phyloP scores from a whole-genome alignment of 2,888 invertebrate species.

The Oxytorus armatus region DNA sequence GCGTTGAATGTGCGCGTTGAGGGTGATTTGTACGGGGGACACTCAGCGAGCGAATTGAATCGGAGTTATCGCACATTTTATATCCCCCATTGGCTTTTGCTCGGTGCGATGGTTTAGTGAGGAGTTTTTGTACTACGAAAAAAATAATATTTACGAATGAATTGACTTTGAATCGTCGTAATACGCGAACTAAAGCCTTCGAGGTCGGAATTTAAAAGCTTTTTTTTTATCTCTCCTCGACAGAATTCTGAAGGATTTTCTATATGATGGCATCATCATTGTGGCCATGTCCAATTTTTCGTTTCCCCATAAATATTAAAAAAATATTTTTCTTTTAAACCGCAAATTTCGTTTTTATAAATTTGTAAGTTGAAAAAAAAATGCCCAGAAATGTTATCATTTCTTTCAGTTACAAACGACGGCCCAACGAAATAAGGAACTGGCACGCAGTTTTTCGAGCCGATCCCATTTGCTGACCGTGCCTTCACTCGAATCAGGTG shows the following conservation, averaged over 20 bases:
- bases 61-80: conserved; percentile 64
- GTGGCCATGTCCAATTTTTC: background rate
- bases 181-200: conserved; percentile 38
- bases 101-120: background rate
- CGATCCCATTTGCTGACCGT: too few species aligned
- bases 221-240: conserved; percentile 3
- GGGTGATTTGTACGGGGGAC: conserved; percentile 66
- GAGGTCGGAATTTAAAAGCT: background rate
- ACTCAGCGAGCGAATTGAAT: conserved; percentile 68
- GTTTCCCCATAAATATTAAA: background rate
- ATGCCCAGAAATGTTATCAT: background rate
- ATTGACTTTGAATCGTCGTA: conserved; percentile 44
- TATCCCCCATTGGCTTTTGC: background rate
- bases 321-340: background rate
- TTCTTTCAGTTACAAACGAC: background rate
- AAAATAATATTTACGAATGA: conserved; percentile 56
- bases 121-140: conserved; percentile 1
- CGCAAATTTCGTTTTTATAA: too few species aligned
- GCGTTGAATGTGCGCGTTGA: conserved; percentile 61
- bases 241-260: background rate
- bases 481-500: too few species aligned
- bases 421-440: too few species aligned
- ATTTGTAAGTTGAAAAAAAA: too few species aligned
- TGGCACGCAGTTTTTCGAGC: too few species aligned
- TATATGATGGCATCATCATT: conserved; percentile 10